These are phyloP conservation scores for pig (Sus scrofa) DNA, from an alignment of 2,113 vertebrate genomes.

Conservation along the genomic window T2T-Sscrofa CM000817.6:82166501-82167000, in stretches of 20 bases:
- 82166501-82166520: background rate
- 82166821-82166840: background rate
- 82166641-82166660: background rate
- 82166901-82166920: background rate
- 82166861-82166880: background rate
- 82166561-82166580: background rate
- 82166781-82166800: background rate
- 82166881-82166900: background rate
- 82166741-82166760: background rate
- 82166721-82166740: background rate
- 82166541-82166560: background rate
- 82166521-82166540: background rate
- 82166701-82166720: background rate
- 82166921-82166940: background rate
- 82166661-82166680: background rate
- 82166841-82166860: background rate
- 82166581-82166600: background rate
- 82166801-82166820: background rate
- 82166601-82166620: background rate
- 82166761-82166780: background rate
- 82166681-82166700: background rate
- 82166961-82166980: background rate
- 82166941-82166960: background rate
- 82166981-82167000: background rate
- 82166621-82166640: background rate